Base-by-base conservation (phyloP, 2,888 invertebrate genomes). In the Tinea semifulvella region DNA sequence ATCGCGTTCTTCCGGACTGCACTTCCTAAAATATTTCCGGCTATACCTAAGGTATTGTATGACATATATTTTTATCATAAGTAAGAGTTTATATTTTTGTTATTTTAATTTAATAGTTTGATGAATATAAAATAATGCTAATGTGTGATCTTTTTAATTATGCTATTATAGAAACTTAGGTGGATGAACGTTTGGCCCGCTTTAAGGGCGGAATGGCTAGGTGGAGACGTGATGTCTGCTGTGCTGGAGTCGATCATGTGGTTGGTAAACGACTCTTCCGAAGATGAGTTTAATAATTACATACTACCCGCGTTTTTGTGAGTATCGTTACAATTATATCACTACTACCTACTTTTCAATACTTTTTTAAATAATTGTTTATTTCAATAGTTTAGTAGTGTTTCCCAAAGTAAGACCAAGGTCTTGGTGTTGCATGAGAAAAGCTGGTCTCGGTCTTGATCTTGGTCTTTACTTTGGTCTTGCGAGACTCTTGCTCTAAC, bases 181-280 rank as follows among this genome's bases (percentile, higher is more conserved):
- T 96, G 94, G 84, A 93, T 93, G 67, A 94, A 94, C 68, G 89
- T 97, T 42, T 95, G 96, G 91, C 95, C 96, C 25, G 88, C 89
- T 54, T 81, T 98, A 49, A 89, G 91, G 61, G 85, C 88, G 53
- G 96, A 97, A 69, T 88, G 96, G 74, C 86, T 88, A 58, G 88
- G 89, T 17, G 88, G 91, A 49, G 96, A 96, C 61, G 92, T 94
- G 14, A 80, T 96, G 50, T 91, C 94, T 0, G 89, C 94, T 0
- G 94, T 92, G 6, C 75, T 96, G 36, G 89, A 91, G 56, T 92
- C 96, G 1, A 88, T 94, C 49, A 83, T 95, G 53, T 89, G 88
- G 67, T 85, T 96, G 52, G 88, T 93, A 50, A 90, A 92, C 59
- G 90, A 94, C 56, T 85, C 90, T 45, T 86, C 88, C 0, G 82